phyloP scores from a whole-genome alignment of 1,140 invertebrate genomes.

The Atta colombica region DNA sequence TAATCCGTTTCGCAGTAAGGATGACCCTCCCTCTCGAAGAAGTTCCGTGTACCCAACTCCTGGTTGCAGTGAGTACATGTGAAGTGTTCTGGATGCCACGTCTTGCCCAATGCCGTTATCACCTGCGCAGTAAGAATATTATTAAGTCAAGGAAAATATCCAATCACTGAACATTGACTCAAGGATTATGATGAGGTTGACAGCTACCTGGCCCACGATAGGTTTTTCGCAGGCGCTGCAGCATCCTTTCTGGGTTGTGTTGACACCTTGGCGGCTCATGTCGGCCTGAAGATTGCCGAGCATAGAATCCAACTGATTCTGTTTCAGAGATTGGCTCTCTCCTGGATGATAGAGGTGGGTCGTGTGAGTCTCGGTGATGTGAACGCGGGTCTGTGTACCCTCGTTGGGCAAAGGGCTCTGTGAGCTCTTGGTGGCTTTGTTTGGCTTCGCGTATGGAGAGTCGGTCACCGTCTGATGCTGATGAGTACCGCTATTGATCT shows the following conservation, averaged over 20 bases:
- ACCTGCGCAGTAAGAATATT: conserved; percentile 87
- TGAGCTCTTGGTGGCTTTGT: conserved; percentile 87
- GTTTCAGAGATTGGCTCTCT: conserved; percentile 81
- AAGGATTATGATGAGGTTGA: neutral
- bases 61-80: conserved; percentile 98
- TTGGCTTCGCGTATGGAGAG: conserved; percentile 91
- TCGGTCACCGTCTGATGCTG: conserved; percentile 89
- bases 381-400: conserved; percentile 80
- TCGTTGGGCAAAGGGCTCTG: conserved; percentile 83
- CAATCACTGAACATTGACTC: neutral
- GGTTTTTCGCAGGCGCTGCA: conserved; percentile 99
- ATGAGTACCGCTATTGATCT: conserved; percentile 88
- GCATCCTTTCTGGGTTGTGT: conserved; percentile 98
- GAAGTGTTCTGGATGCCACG: conserved; percentile 99
- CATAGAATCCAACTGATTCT: conserved; percentile 96
- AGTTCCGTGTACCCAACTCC: conserved; percentile 98
- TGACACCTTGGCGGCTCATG: conserved; percentile 98
- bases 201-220: conserved; percentile 96
- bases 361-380: conserved; percentile 85
- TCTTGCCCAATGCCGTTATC: conserved; percentile 98
- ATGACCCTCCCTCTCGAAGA: conserved; percentile 98
- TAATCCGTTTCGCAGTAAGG: conserved; percentile 99
- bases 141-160: neutral
- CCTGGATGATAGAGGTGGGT: conserved; percentile 86
- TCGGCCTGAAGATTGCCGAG: conserved; percentile 96